Base-by-base conservation (phyloP, 1,140 invertebrate species). In the Diuraphis noxia region DNA sequence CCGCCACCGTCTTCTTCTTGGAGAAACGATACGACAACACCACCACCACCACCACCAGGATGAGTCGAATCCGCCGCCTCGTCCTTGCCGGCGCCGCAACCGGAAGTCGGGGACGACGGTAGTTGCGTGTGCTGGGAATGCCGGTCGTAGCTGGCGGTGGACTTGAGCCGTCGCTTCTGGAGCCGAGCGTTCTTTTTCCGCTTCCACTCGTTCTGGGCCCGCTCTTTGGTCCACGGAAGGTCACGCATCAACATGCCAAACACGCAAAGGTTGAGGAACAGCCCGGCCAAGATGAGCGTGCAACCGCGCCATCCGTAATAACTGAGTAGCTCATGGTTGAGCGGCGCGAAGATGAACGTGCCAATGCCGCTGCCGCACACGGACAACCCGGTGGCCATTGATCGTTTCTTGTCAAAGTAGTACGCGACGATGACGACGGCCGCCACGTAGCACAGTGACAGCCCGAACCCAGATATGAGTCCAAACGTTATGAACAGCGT, bases 381-480 rank as follows among this genome's bases (percentile, higher is more conserved):
- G 1, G 98, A 97, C 52, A 99, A 95, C 1, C 98, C 98, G 25
- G 98, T 98, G 8, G 98, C 98, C 81, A 99, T 95, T 23, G 97
- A 98, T 41, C 98, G 95, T 93, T 96, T 97, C 93, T 97, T 97
- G 92, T 99, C 98, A 94, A 99, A 99, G 96, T 99, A 99, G 93
- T 98, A 98, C 23, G 98, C 98, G 88, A 99, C 98, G 52, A 96
- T 96, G 5, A 99, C 98, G 3, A 98, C 97, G 2, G 97, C 97
- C 23, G 98, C 98, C 2, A 99, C 97, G 93, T 97, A 98, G 52
- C 97, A 97, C 46, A 98, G 94, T 7, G 97, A 97, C 89, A 98
- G 94, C 9, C 97, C 98, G 38, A 98, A 94, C 4, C 98, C 98
- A 46, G 97, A 96, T 41, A 98, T 95, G 6, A 98, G 95, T 6